A percentile compares a stretch with the other conserved stretches of the same genome.
Evolutionary conservation across 2,888 invertebrate species (phyloP).

Genomic region (Lissocephala sabroskyi): DNA sequence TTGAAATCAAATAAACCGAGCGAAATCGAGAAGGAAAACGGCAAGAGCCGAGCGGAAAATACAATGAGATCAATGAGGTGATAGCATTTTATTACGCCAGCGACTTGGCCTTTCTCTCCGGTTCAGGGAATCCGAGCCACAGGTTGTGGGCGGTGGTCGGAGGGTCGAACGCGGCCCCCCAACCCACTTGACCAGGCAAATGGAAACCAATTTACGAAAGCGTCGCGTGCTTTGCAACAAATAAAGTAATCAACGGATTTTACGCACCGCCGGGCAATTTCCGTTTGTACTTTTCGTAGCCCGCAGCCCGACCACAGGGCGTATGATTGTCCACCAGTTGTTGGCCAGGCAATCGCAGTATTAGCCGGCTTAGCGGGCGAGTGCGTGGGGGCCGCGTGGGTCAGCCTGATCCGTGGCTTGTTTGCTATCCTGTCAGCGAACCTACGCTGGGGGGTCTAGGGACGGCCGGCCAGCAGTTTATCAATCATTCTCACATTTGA

Average conservation of each 20-base stretch:
- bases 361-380: constrained; percentile 28
- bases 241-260: constrained; percentile 65
- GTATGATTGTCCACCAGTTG: constrained; percentile 37
- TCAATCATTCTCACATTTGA: constrained; percentile 56
- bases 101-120: not conserved
- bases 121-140: constrained; percentile 28
- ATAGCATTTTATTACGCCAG: constrained; percentile 42
- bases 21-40: constrained; percentile 15
- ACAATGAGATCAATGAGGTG: constrained; percentile 45
- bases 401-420: not conserved
- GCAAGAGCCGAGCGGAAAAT: constrained; percentile 12
- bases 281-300: constrained; percentile 13
- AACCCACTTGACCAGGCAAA: not conserved
- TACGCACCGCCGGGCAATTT: constrained; percentile 49
- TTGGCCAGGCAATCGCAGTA: constrained; percentile 9
- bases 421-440: constrained; percentile 5
- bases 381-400: constrained; percentile 12
- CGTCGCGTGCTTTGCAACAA: constrained; percentile 35
- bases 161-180: constrained; percentile 14
- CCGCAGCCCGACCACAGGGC: constrained; percentile 32
- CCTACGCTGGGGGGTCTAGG: too few species aligned
- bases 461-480: constrained; percentile 34
- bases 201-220: constrained; percentile 11
- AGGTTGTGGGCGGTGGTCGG: constrained; percentile 44
- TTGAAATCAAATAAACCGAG: constrained; percentile 48